Percentiles rank a stretch among this genome's conserved stretches.
Conservation (phyloP, 1,140 invertebrate genomes). For the Drosophila pandora region DNA sequence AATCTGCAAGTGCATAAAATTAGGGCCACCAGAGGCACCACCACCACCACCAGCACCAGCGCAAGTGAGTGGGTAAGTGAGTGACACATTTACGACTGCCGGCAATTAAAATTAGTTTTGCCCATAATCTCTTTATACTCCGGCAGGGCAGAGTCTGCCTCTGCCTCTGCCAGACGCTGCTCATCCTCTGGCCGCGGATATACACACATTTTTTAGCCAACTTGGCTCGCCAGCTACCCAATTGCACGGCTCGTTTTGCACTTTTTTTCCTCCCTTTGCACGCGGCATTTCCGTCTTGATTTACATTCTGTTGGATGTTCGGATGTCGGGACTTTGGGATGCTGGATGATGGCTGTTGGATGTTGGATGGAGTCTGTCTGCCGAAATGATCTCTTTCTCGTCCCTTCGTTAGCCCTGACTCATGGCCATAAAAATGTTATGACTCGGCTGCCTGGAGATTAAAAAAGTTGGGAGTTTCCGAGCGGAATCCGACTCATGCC, state of each 20-base stretch:
- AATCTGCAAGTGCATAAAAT: constrained; percentile 82
- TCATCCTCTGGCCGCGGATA: constrained; percentile 5
- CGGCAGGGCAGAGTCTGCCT: constrained; percentile 26
- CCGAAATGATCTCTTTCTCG: constrained; percentile 45
- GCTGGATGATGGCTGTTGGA: constrained; percentile 8
- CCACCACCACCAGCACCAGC: constrained; percentile 11
- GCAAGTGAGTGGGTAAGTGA: constrained; percentile 52
- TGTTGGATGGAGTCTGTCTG: constrained; percentile 18
- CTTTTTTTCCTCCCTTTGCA: constrained; percentile 71
- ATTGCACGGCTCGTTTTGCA: constrained; percentile 77
- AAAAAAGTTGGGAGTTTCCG: too few relatives aligned
- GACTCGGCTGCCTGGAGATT: constrained; percentile 20
- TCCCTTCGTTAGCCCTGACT: constrained; percentile 1
- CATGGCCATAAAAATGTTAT: constrained; percentile 49
- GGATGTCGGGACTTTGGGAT: background rate
- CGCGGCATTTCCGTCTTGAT: constrained; percentile 78
- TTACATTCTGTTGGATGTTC: constrained; percentile 52
- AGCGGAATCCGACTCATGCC: constrained; percentile 9
- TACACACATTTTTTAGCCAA: constrained; percentile 23
- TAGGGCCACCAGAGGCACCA: constrained; percentile 71
- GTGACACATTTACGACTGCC: constrained; percentile 78
- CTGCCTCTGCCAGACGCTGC: constrained; percentile 7
- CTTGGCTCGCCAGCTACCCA: constrained; percentile 60
- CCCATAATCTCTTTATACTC: constrained; percentile 77
- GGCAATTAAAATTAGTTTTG: constrained; percentile 81